Conservation (phyloP, 2,888 invertebrate species). For the Spodoptera picta region DNA sequence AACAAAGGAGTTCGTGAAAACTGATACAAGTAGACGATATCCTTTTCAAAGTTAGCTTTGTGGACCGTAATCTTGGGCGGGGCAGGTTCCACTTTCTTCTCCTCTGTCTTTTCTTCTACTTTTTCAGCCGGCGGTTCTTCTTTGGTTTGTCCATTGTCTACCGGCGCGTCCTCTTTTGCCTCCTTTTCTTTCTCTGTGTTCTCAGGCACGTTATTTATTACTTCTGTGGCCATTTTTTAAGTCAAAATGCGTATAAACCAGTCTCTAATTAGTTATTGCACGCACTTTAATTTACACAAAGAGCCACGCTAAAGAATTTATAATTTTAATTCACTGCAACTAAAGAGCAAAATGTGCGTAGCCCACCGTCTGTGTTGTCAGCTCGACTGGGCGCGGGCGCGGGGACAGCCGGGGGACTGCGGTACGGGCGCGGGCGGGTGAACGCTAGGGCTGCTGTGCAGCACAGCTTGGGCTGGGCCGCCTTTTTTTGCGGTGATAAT, state of each 20-base stretch:
- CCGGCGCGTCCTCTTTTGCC: constrained; percentile 86
- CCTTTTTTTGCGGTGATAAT: constrained; percentile 3
- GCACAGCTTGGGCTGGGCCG: not conserved
- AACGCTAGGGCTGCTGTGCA: constrained; percentile 28
- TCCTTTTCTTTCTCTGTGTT: constrained; percentile 90
- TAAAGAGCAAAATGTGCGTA: constrained; percentile 25
- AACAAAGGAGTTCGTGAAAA: constrained; percentile 96
- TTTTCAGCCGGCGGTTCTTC: constrained; percentile 82
- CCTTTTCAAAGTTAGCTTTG: constrained; percentile 96
- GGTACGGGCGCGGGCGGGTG: constrained; percentile 8
- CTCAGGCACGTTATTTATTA: constrained; percentile 91
- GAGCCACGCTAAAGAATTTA: constrained; percentile 25
- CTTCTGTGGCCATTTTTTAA: constrained; percentile 92
- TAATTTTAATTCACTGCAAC: constrained; percentile 37
- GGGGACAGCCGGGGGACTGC: constrained; percentile 2
- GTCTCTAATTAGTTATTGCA: constrained; percentile 28
- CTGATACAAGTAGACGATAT: constrained; percentile 97
- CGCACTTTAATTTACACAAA: constrained; percentile 49
- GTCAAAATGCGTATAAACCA: constrained; percentile 52
- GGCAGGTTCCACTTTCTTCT: constrained; percentile 90
- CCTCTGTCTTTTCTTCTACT: constrained; percentile 82
- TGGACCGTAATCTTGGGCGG: constrained; percentile 94
- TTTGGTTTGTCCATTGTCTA: constrained; percentile 83
- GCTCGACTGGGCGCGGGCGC: constrained; percentile 25
- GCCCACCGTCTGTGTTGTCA: constrained; percentile 18